A percentile compares a stretch with the other conserved stretches of the same genome.
These are phyloP conservation scores for Antechinus flavipes DNA, from an alignment of 2,113 vertebrate species.

Conservation along the genomic window DNA sequence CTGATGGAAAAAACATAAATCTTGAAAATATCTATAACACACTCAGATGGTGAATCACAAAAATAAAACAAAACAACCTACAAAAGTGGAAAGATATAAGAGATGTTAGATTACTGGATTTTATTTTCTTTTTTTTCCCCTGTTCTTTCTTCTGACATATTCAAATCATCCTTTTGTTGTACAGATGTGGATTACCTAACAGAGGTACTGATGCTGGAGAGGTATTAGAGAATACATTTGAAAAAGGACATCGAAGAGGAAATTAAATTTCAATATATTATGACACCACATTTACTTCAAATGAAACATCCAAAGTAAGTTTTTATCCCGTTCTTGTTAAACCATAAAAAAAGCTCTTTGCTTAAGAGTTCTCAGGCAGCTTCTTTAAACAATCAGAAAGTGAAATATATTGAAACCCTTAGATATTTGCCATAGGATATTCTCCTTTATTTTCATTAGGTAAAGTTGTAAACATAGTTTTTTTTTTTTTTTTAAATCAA, in stretches of 20 bases:
- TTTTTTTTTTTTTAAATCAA: background rate
- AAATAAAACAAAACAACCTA: background rate
- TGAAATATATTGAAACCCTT: background rate
- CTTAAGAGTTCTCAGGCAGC: background rate
- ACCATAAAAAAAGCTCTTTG: background rate
- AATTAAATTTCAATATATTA: conserved; percentile 38
- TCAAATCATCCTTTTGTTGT: conserved; percentile 7
- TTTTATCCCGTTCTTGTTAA: background rate
- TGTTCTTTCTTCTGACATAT: conserved; percentile 11
- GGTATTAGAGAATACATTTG: conserved; percentile 41
- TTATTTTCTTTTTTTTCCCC: conserved; percentile 21
- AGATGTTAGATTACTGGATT: conserved; percentile 26
- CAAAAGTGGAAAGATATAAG: conserved; percentile 1
- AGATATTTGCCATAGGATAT: background rate
- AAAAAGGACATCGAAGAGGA: conserved; percentile 49
- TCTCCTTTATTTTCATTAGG: background rate
- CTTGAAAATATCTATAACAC: conserved; percentile 21
- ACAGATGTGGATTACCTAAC: conserved; percentile 3
- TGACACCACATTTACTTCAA: background rate
- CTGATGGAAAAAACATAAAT: background rate
- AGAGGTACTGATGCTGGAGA: background rate
- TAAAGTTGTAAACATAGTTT: background rate
- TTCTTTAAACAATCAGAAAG: conserved; percentile 20
- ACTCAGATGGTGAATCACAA: conserved; percentile 35
- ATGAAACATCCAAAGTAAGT: background rate